phyloP scores from a whole-genome alignment of 2,113 vertebrate species.

The Syngnathus floridae region DNA sequence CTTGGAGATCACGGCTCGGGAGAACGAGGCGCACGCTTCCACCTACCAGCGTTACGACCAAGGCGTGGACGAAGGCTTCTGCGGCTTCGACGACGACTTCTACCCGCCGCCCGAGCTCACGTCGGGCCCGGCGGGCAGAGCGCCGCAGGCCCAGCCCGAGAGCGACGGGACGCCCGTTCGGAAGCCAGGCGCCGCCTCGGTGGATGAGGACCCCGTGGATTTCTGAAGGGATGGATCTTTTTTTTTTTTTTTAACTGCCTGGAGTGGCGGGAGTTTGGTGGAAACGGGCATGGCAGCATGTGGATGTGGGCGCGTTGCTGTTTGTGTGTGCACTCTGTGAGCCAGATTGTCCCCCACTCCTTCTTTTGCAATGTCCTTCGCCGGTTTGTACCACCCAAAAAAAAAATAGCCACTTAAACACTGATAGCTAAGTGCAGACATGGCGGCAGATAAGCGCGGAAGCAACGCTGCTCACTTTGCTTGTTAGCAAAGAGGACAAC shows the following conservation, averaged over 20 bases:
- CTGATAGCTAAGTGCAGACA: conserved; percentile 18
- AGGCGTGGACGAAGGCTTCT: conserved; percentile 87
- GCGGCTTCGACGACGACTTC: conserved; percentile 79
- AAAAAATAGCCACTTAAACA: conserved; percentile 4
- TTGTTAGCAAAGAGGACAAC: neutral
- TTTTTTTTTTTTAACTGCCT: conserved; percentile 48
- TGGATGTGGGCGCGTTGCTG: conserved; percentile 32
- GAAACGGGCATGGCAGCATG: conserved; percentile 39
- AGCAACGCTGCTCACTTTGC: neutral
- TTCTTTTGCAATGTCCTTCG: conserved; percentile 14
- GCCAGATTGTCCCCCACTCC: conserved; percentile 64
- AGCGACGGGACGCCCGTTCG: conserved; percentile 36
- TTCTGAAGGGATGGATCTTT: conserved; percentile 55
- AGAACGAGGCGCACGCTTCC: conserved; percentile 91
- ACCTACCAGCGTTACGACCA: conserved; percentile 93
- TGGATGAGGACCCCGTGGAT: conserved; percentile 63
- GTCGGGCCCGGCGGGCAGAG: conserved; percentile 20
- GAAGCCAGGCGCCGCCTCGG: conserved; percentile 38
- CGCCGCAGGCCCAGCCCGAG: conserved; percentile 34
- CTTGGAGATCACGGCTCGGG: conserved; percentile 87
- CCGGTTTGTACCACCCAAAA: neutral
- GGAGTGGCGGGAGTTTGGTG: conserved; percentile 44
- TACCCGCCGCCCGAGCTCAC: conserved; percentile 57
- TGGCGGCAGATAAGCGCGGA: conserved; percentile 15
- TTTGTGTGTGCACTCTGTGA: conserved; percentile 62